Evolutionary conservation across 2,888 invertebrate genomes (phyloP).

Genomic region (Melanargia galathea): DNA sequence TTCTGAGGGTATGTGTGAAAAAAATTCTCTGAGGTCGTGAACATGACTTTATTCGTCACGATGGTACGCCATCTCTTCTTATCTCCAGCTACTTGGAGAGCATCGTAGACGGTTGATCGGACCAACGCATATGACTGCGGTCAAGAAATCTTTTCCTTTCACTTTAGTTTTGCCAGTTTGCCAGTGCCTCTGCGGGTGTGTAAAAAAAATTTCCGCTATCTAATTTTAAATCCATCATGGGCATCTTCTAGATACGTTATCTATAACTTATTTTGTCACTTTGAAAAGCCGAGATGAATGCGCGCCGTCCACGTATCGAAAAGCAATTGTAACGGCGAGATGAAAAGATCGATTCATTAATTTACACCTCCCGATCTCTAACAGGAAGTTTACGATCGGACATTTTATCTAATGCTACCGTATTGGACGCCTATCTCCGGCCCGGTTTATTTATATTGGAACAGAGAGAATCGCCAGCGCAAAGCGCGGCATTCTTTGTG

Average conservation of each 20-base stretch:
- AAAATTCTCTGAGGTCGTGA: too few species aligned
- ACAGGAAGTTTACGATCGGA: slow-evolving; percentile 78
- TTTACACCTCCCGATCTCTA: slow-evolving; percentile 74
- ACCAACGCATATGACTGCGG: too few species aligned
- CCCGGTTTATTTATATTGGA: slow-evolving; percentile 70
- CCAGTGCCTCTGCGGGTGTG: too few species aligned
- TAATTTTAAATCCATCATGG: too few species aligned
- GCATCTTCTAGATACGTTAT: too few species aligned
- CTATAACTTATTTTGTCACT: background rate
- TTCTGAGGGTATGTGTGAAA: too few species aligned
- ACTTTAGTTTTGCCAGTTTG: too few species aligned
- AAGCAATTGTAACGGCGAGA: slow-evolving; percentile 53
- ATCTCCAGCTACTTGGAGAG: too few species aligned
- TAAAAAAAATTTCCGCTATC: background rate
- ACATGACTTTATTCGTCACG: too few species aligned
- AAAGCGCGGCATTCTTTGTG: slow-evolving; percentile 77
- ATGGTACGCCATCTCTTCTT: too few species aligned
- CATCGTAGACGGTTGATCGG: too few species aligned
- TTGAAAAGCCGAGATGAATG: slow-evolving; percentile 2
- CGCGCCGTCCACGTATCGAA: slow-evolving; percentile 12
- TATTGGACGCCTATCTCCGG: slow-evolving; percentile 56
- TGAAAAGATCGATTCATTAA: slow-evolving; percentile 77
- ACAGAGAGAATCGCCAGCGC: slow-evolving; percentile 63
- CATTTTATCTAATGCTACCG: slow-evolving; percentile 77
- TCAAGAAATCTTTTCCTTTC: too few species aligned